A percentile compares a stretch with the other conserved stretches of the same genome.
phyloP scores from a whole-genome alignment of 2,113 vertebrate species.

The Urocolius indicus region DNA sequence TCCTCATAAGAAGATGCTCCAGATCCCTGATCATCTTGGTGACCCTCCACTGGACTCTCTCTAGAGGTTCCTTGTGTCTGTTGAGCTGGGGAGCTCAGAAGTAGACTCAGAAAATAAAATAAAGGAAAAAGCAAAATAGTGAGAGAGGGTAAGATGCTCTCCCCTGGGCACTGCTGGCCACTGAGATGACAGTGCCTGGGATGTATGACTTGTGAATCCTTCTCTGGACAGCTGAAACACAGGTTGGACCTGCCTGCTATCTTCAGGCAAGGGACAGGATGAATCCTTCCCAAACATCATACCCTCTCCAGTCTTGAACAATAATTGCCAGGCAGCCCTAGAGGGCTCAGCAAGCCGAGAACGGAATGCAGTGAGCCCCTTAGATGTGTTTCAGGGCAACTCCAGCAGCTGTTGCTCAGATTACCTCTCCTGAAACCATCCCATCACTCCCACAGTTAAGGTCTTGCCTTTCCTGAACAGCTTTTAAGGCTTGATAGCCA shows the following conservation, averaged over 20 bases:
- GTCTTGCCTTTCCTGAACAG: not conserved
- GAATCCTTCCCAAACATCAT: not conserved
- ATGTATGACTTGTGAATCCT: accelerated
- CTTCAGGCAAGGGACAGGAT: not conserved
- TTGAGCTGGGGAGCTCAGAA: too few species aligned
- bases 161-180: not conserved
- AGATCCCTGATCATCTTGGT: too few species aligned
- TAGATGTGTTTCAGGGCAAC: not conserved
- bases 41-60: too few species aligned
- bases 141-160: accelerated
- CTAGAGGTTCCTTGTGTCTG: too few species aligned
- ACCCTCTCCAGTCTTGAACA: not conserved
- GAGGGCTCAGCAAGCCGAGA: not conserved
- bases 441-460: not conserved
- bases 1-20: too few species aligned
- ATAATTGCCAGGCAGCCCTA: not conserved
- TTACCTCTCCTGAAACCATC: not conserved
- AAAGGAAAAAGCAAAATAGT: not conserved
- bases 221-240: accelerated
- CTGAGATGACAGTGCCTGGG: not conserved
- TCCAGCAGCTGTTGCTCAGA: not conserved
- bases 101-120: not conserved
- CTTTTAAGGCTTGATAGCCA: not conserved
- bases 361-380: not conserved
- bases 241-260: accelerated